Percentiles rank a stretch among this genome's conserved stretches.
phyloP scores from a whole-genome alignment of 2,888 invertebrate species.

The Eristalis intricaria region DNA sequence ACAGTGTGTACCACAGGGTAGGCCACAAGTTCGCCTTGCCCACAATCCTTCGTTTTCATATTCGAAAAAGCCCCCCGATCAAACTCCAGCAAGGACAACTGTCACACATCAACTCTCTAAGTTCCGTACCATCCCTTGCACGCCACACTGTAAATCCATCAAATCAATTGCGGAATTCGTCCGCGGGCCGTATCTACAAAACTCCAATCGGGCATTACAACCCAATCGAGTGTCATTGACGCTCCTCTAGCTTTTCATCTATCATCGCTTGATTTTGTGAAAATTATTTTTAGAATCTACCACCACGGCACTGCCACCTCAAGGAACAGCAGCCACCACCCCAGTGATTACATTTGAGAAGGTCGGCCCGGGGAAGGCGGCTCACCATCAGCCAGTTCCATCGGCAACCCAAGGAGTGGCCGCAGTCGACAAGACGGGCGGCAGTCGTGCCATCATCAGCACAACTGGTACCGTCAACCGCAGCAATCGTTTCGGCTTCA shows the following conservation, averaged over 20 bases:
- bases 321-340: slow-evolving; percentile 38
- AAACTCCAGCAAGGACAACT: not conserved
- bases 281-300: slow-evolving; percentile 60
- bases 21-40: no score
- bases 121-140: not conserved
- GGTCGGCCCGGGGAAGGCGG: slow-evolving; percentile 77
- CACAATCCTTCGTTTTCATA: no score
- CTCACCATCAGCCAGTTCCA: slow-evolving; percentile 62
- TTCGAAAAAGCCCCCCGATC: no score
- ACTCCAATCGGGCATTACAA: not conserved
- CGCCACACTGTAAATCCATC: not conserved
- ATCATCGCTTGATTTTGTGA: slow-evolving; percentile 14
- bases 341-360: slow-evolving; percentile 76
- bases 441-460: slow-evolving; percentile 75
- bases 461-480: slow-evolving; percentile 83
- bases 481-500: slow-evolving; percentile 89
- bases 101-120: not conserved
- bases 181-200: not conserved
- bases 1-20: no score
- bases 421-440: slow-evolving; percentile 30
- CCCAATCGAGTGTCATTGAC: slow-evolving; percentile 25
- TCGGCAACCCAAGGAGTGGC: slow-evolving; percentile 71
- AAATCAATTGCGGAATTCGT: not conserved
- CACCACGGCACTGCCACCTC: slow-evolving; percentile 52
- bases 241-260: slow-evolving; percentile 61